Conservation (phyloP, 2,888 invertebrate species). For the Leptura quadrifasciata region DNA sequence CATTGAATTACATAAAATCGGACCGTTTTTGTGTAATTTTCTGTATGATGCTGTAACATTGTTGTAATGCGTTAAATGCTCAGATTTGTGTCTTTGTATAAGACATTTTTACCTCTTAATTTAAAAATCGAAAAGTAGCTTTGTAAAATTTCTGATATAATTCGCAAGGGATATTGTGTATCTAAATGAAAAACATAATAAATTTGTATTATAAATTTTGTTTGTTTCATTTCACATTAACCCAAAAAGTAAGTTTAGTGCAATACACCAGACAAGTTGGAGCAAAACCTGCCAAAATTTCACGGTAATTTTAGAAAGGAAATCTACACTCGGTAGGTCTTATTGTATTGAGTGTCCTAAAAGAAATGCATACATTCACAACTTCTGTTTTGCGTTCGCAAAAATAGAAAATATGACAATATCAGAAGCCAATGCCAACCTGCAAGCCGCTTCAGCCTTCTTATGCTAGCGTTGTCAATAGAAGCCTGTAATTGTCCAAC, state of each 20-base stretch:
- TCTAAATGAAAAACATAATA: conserved; percentile 79
- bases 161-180: conserved; percentile 84
- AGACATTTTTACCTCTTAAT: conserved; percentile 65
- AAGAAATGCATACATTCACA: too few species aligned
- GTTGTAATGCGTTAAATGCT: conserved; percentile 71
- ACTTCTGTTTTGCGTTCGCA: too few species aligned
- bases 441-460: too few species aligned
- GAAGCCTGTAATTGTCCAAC: too few species aligned
- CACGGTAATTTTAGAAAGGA: too few species aligned
- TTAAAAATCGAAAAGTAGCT: conserved; percentile 75
- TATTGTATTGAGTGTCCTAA: too few species aligned
- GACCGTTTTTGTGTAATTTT: conserved; percentile 47
- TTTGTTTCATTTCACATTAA: conserved; percentile 42
- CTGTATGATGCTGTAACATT: conserved; percentile 68
- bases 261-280: too few species aligned
- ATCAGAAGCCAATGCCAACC: too few species aligned
- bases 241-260: background rate
- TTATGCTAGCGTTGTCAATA: too few species aligned
- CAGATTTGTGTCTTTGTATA: conserved; percentile 66
- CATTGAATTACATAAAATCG: conserved; percentile 17
- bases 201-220: conserved; percentile 80
- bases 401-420: too few species aligned
- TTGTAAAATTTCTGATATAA: conserved; percentile 81
- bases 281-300: too few species aligned
- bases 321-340: too few species aligned